These are phyloP conservation scores for Alosa alosa DNA, from an alignment of 2,113 vertebrate species.

Conservation along the genomic window DNA sequence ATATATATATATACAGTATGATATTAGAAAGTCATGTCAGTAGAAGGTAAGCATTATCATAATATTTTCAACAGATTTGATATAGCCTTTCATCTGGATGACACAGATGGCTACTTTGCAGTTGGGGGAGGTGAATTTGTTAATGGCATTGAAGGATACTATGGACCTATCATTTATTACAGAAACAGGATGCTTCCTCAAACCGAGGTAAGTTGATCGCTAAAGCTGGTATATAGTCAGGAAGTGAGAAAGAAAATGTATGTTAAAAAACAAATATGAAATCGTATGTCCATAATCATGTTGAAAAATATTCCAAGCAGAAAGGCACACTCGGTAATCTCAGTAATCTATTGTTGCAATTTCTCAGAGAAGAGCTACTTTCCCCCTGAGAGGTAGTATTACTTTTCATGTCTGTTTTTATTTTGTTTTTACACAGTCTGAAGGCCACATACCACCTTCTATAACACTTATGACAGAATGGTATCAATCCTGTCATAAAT, in stretches of 20 bases:
- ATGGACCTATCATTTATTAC: constrained; percentile 67
- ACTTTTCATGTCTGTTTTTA: constrained; percentile 2
- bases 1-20: not conserved
- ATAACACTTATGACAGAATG: constrained; percentile 61
- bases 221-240: too few relatives aligned
- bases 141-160: constrained; percentile 67
- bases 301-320: not conserved
- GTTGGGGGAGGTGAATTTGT: constrained; percentile 70
- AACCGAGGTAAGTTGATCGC: constrained; percentile 50
- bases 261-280: not conserved
- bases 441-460: constrained; percentile 55
- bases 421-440: constrained; percentile 49
- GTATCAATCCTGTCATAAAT: constrained; percentile 62
- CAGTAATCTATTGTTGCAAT: not conserved
- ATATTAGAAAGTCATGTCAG: not conserved
- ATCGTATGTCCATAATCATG: not conserved
- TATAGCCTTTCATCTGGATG: constrained; percentile 56
- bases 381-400: not conserved
- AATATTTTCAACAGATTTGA: constrained; percentile 57
- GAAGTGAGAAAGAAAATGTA: not conserved
- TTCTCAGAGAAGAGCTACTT: not conserved
- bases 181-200: constrained; percentile 57
- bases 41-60: not conserved
- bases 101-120: constrained; percentile 73
- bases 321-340: not conserved